These are phyloP conservation scores for Campopleginae sp. DNA, from an alignment of 2,888 invertebrate species.

Conservation along the genomic window DNA sequence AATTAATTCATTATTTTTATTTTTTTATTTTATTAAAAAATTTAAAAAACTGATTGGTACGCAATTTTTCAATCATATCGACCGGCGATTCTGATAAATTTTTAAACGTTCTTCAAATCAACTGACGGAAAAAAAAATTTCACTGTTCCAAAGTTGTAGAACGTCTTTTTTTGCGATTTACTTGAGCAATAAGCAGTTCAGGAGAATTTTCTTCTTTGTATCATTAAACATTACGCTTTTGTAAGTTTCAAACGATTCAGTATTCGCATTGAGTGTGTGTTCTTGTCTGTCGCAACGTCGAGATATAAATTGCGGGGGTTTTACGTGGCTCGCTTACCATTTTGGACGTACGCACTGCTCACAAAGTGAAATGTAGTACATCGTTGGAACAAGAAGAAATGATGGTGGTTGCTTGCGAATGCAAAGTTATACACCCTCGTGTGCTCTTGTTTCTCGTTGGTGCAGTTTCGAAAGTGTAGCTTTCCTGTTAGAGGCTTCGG, in stretches of 20 bases:
- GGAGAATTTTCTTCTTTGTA: slow-evolving; percentile 16
- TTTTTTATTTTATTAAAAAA: no score
- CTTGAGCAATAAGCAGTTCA: not conserved
- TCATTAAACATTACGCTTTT: slow-evolving; percentile 44
- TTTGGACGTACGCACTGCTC: slow-evolving; percentile 14
- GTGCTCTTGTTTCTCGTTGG: slow-evolving; percentile 28
- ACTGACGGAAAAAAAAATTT: not conserved
- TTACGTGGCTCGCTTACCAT: not conserved
- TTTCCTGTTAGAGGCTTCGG: slow-evolving; percentile 44
- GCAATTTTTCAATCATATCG: not conserved
- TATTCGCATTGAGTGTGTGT: not conserved
- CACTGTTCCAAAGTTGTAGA: not conserved
- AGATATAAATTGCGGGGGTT: slow-evolving; percentile 24
- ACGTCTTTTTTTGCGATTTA: not conserved
- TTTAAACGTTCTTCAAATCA: not conserved
- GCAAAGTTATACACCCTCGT: slow-evolving; percentile 36
- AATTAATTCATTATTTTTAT: no score
- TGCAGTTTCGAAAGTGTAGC: slow-evolving; percentile 32
- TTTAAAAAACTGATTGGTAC: no score
- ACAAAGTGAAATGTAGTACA: slow-evolving; percentile 21
- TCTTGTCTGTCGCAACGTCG: not conserved
- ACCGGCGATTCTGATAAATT: not conserved
- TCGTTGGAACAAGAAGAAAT: slow-evolving; percentile 24
- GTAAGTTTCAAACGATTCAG: slow-evolving; percentile 13
- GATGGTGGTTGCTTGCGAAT: slow-evolving; percentile 15